Evolutionary conservation across 2,888 invertebrate species (phyloP).

Genomic region (Argyresthia goedartella): DNA sequence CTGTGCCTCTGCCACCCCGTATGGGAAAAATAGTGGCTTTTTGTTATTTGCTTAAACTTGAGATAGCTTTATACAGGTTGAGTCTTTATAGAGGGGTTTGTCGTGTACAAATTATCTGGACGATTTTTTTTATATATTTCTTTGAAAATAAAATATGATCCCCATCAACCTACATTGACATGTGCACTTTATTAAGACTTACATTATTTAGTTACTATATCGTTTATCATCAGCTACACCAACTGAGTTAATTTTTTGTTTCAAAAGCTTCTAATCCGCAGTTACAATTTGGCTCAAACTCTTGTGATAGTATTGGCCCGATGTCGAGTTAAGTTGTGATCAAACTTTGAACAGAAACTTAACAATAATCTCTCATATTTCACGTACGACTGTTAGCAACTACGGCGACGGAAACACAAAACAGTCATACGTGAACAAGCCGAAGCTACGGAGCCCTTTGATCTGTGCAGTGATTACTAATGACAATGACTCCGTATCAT

Average conservation of each 20-base stretch:
- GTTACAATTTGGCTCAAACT: too few species aligned
- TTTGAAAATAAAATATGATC: too few species aligned
- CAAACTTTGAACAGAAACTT: neutral
- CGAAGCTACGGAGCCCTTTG: conserved; percentile 22
- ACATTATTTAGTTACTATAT: neutral
- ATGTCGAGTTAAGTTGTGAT: neutral
- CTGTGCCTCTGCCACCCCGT: too few species aligned
- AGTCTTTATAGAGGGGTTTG: too few species aligned
- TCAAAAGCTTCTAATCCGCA: neutral
- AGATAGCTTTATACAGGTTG: neutral
- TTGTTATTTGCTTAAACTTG: neutral
- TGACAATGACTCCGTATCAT: conserved; percentile 16
- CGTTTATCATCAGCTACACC: neutral
- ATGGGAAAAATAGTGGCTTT: too few species aligned
- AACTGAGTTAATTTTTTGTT: neutral
- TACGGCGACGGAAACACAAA: conserved; percentile 3
- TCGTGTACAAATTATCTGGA: too few species aligned
- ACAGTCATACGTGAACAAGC: conserved; percentile 17
- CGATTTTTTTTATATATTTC: too few species aligned
- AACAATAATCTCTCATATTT: too few species aligned
- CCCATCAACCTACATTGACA: too few species aligned
- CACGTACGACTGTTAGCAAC: too few species aligned
- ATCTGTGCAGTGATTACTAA: conserved; percentile 32
- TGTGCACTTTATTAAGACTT: too few species aligned
- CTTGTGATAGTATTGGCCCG: too few species aligned